Conservation (phyloP, 1,140 invertebrate species). For the Drosophila murphyi region DNA sequence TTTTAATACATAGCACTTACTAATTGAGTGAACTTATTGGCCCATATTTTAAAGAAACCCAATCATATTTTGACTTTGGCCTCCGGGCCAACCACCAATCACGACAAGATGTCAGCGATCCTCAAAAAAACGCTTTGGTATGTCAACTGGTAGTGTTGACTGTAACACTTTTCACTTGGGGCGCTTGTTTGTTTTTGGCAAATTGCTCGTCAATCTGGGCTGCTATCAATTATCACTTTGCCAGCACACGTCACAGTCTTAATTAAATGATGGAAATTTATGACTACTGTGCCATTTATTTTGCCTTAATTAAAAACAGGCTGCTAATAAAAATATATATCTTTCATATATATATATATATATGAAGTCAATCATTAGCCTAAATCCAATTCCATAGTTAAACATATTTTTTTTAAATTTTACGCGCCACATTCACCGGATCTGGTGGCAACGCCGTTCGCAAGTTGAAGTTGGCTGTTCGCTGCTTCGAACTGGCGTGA, state of each 20-base stretch:
- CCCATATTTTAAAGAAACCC: slow-evolving; percentile 8
- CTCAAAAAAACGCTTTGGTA: slow-evolving; percentile 9
- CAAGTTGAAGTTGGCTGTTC: neutral
- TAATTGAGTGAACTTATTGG: slow-evolving; percentile 10
- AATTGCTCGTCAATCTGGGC: slow-evolving; percentile 25
- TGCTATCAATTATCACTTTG: slow-evolving; percentile 41
- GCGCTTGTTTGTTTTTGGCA: neutral
- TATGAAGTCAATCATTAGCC: neutral
- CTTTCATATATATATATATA: too few relatives aligned
- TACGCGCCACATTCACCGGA: neutral
- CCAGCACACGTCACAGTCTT: slow-evolving; percentile 18
- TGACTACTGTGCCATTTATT: slow-evolving; percentile 16
- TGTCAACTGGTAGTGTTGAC: slow-evolving; percentile 6
- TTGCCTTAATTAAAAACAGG: slow-evolving; percentile 43
- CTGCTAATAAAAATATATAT: slow-evolving; percentile 12
- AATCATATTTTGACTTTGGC: slow-evolving; percentile 5
- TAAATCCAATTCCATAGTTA: neutral
- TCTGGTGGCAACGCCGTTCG: slow-evolving; percentile 18
- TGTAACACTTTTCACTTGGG: slow-evolving; percentile 19
- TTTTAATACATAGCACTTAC: neutral
- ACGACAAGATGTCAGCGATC: slow-evolving; percentile 7
- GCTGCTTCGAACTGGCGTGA: neutral
- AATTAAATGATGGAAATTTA: slow-evolving; percentile 33
- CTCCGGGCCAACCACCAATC: slow-evolving; percentile 2
- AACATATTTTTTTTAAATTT: slow-evolving; percentile 2